Conservation (phyloP, 1,140 invertebrate genomes). For the Apis dorsata region DNA sequence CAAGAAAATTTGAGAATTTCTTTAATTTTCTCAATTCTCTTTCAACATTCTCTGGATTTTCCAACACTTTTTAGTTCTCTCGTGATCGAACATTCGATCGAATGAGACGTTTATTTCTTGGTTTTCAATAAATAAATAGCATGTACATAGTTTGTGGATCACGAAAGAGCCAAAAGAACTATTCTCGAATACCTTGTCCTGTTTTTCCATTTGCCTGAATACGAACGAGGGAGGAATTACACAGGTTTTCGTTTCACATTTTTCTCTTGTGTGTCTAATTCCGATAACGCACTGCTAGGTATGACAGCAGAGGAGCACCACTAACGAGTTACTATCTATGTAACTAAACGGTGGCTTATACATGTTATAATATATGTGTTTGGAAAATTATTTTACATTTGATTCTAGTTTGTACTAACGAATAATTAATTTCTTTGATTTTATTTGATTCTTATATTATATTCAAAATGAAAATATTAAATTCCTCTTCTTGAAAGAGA, state of each 20-base stretch:
- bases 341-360: constrained; percentile 52
- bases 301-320: constrained; percentile 56
- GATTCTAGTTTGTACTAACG: constrained; percentile 41
- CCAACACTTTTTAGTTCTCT: neutral
- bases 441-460: too few species aligned
- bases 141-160: neutral
- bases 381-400: neutral
- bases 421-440: neutral
- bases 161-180: neutral
- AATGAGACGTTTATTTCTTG: neutral
- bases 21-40: neutral
- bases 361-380: constrained; percentile 20
- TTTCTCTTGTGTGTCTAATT: constrained; percentile 56
- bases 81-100: neutral
- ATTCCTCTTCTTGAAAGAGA: too few species aligned
- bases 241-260: constrained; percentile 15
- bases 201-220: neutral
- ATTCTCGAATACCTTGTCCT: neutral
- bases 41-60: neutral
- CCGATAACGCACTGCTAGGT: constrained; percentile 56
- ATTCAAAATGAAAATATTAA: too few species aligned
- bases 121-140: neutral
- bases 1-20: neutral
- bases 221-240: constrained; percentile 23
- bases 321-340: constrained; percentile 53